A percentile compares a stretch with the other conserved stretches of the same genome.
These are phyloP conservation scores for Pelodiscus sinensis DNA, from an alignment of 2,113 vertebrate genomes.

Conservation along the genomic window DNA sequence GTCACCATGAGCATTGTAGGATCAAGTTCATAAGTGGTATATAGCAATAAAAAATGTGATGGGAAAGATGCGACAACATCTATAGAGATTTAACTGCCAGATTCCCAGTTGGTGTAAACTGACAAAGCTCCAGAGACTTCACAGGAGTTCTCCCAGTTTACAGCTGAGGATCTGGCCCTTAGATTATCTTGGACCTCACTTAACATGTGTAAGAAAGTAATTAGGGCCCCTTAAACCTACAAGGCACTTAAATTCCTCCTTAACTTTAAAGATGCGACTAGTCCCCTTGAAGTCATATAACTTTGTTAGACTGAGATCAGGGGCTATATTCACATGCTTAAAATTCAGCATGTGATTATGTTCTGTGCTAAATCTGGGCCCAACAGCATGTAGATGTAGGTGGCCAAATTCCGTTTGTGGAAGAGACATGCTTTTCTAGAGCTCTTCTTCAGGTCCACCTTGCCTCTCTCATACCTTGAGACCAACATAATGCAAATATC, in stretches of 20 bases:
- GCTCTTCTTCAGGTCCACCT: neutral
- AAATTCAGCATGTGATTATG: constrained; percentile 41
- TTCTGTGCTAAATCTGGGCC: neutral
- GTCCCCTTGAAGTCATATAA: neutral
- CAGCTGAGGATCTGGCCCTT: neutral
- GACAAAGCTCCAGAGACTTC: neutral
- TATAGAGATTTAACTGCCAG: neutral
- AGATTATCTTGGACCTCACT: neutral
- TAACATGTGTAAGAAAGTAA: neutral
- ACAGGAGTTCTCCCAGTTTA: neutral
- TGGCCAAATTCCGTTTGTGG: neutral
- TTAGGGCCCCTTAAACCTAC: neutral
- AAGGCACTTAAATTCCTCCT: neutral
- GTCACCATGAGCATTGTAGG: neutral
- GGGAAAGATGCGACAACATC: neutral
- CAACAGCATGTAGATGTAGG: neutral
- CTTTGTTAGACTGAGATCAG: neutral
- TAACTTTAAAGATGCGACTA: neutral
- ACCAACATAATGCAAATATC: neutral
- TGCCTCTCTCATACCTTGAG: neutral
- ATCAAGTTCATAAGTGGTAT: neutral
- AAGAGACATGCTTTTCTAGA: neutral
- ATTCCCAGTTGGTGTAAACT: constrained; percentile 9
- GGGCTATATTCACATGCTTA: constrained; percentile 14
- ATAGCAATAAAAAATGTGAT: neutral